Percentiles rank a stretch among this genome's conserved stretches.
These are phyloP conservation scores for Leiothrix lutea DNA, from an alignment of 2,113 vertebrate genomes.

Conservation along the genomic window DNA sequence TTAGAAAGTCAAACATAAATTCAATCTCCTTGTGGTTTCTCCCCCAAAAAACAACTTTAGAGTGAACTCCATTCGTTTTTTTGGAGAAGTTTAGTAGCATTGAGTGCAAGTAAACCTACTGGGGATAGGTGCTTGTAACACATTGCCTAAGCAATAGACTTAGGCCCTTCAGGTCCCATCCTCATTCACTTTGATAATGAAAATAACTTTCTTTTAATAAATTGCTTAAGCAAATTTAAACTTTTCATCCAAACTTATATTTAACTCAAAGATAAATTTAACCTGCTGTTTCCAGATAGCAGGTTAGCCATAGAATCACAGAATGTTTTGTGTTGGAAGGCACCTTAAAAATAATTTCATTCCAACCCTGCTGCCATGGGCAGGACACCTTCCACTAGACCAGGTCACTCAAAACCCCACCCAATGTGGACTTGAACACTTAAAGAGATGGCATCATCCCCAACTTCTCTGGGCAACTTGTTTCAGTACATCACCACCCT, in stretches of 20 bases:
- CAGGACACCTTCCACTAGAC: background rate
- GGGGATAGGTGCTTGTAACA: background rate
- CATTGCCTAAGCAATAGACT: background rate
- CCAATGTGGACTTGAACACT: background rate
- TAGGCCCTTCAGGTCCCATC: background rate
- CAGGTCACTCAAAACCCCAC: background rate
- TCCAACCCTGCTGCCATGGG: background rate
- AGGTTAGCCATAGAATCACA: background rate
- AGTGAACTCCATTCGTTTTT: background rate
- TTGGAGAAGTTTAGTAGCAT: background rate
- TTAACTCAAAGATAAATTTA: background rate
- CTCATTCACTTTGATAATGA: background rate
- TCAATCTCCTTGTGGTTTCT: background rate
- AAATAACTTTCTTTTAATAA: background rate
- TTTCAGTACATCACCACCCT: background rate
- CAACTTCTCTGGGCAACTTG: background rate
- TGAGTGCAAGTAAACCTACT: background rate
- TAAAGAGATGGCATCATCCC: background rate
- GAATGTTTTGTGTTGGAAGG: background rate
- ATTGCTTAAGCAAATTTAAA: background rate
- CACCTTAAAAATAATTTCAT: background rate
- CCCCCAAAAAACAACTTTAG: background rate
- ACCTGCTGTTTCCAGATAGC: background rate
- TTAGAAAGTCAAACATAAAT: background rate
- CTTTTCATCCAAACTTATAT: background rate